These are phyloP conservation scores for Ciconia stormi DNA, from an alignment of 2,113 vertebrate genomes.

Conservation along the genomic window DNA sequence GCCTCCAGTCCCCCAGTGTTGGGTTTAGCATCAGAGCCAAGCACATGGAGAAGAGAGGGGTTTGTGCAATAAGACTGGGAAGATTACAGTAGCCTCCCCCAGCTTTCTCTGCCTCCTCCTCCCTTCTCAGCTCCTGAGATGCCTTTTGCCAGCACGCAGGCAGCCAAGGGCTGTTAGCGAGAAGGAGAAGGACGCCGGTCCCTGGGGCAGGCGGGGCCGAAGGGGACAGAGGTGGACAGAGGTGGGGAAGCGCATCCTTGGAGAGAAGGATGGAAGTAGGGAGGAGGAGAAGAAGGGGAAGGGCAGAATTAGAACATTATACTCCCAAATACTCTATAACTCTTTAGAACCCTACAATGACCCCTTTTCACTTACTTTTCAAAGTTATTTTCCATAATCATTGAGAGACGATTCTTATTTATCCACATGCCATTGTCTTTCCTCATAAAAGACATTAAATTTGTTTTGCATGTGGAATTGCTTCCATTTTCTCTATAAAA, in stretches of 20 bases:
- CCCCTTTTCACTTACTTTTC: neutral
- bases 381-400: neutral
- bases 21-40: neutral
- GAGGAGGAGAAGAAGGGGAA: neutral
- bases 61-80: neutral
- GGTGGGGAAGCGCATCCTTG: rapidly evolving
- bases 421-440: neutral
- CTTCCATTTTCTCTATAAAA: neutral
- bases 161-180: neutral
- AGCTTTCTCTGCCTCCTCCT: neutral
- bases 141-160: neutral
- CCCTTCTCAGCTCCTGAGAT: neutral
- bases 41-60: neutral
- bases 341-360: neutral
- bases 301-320: neutral
- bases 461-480: neutral
- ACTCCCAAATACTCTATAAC: neutral
- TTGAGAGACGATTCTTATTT: neutral
- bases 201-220: neutral
- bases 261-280: neutral
- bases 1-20: rapidly evolving
- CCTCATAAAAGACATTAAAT: neutral
- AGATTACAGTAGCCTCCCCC: neutral
- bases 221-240: neutral
- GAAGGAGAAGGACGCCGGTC: too few species aligned